Base-by-base conservation (phyloP, 1,140 invertebrate genomes). In the Hermetia illucens region DNA sequence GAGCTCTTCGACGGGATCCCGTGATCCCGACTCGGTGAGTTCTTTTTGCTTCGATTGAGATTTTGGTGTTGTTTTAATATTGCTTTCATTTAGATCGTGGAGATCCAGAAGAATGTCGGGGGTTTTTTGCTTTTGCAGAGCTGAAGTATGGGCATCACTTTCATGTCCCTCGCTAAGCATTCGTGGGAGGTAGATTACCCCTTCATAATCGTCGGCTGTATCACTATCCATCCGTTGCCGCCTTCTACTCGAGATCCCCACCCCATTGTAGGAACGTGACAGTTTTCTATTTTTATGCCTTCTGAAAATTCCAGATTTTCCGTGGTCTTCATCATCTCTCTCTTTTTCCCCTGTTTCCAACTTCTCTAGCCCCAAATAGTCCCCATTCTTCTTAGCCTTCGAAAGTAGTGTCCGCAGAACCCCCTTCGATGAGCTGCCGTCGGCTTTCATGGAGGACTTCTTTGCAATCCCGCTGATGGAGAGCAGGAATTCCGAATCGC, bases 71-170 rank as follows among this genome's bases (percentile, higher is more conserved):
- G 12, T 34, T 34, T 16, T n/a, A 34, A 34, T 30, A n/a, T 4
- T 30, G 29, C 29, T n/a, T 32, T 51, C 52, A 36, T 46, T 55
- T 6, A 58, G 45, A 31, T 55, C 49, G 41, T 58, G 58, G 21
- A 58, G 56, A 39, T 58, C 55, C 36, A 58, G 45, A 31, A 58
- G 42, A 25, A 58, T 56, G 38, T 58, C 55, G 38, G 55, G 55
- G 34, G 58, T 58, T 40, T 55, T 56, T 36, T 45, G 48, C 24
- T 46, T 8, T 25, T 8, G 24, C 6, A 25, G n/a, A 25, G 25
- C 36, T 12, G 8, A 15, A 13, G 2, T 27, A 8, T 37, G 8
- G 5, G 12, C 18, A 6, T 31, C 24, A 13, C 35, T 38, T 16
- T 32, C 21, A 20, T 39, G 38, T 10, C 42, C 42, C 4, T 46